phyloP scores from a whole-genome alignment of 2,797 vertebrate species.

The Neopelma chrysocephalum region DNA sequence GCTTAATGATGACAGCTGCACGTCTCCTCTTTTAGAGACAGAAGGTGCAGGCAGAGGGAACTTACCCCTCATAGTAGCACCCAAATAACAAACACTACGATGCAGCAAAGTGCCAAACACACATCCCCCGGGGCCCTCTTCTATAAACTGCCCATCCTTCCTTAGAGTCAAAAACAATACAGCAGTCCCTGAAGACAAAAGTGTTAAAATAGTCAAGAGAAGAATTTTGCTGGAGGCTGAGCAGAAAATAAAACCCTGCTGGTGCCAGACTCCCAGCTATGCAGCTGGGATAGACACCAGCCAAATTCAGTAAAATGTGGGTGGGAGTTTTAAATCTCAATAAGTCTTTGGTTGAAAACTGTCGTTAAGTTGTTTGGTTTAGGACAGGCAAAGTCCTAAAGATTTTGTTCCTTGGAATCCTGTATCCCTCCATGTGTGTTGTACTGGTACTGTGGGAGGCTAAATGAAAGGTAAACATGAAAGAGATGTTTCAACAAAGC shows the following conservation, averaged over 20 bases:
- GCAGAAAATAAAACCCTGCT: background rate
- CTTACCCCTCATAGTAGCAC: rapidly evolving
- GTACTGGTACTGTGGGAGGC: rapidly evolving
- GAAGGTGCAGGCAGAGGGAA: background rate
- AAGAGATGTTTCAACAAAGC: background rate
- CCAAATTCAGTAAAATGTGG: background rate
- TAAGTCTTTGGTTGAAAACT: background rate
- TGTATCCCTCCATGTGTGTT: background rate
- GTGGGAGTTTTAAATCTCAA: background rate
- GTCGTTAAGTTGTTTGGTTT: background rate
- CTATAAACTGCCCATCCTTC: background rate
- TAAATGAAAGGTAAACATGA: background rate
- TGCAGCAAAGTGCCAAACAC: background rate
- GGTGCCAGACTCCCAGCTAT: background rate
- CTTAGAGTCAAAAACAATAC: background rate
- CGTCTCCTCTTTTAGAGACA: background rate
- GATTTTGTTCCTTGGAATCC: background rate
- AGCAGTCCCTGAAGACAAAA: background rate
- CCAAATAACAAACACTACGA: background rate
- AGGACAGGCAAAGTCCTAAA: background rate
- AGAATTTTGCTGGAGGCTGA: background rate
- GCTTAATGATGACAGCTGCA: background rate
- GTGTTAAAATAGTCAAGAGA: background rate
- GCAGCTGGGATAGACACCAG: background rate
- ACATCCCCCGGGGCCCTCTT: background rate